Base-by-base conservation (phyloP, 2,797 vertebrate species). In the Alca torda region DNA sequence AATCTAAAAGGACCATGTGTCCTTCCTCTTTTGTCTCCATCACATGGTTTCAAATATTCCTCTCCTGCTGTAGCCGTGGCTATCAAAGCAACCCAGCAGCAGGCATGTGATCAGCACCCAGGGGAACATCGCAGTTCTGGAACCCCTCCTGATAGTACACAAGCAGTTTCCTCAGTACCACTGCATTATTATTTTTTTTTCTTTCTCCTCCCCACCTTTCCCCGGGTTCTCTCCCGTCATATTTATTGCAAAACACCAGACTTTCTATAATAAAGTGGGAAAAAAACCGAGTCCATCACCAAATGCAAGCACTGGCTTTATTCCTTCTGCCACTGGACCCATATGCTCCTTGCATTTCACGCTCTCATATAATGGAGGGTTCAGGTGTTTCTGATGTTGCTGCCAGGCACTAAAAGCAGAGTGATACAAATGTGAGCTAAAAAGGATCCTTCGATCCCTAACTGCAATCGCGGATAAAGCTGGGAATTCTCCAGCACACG, bases 401-500 rank as follows among this genome's bases (percentile, higher is more conserved):
- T 95, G 87, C 87, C 93, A 94, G 59, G 75, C 87, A 69, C 79
- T 96, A 93, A 96, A 97, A 89, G 90, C 86, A 87, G 56, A 74
- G 61, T 14, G 79, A 95, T 90, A 92, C 39, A 86, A 93, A 87
- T 88, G 63, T 73, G 82, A 91, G 72, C 81, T 73, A 76, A 95
- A 96, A 93, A 77, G 63, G 76, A 84, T 89, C 67, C 73, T 92
- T 93, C 92, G 0, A 78, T 84, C 74, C 76, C 65, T 87, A 76
- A 87, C 82, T 89, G 72, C 69, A 85, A 21, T 78, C 0, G 0
- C 1, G 16, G 82, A 89, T 94, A 97, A 96, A 95, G 89, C 93
- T 95, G 94, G 94, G 96, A 93, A 94, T 93, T 94, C 87, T 97
- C 94, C 79, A 95, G 87, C 90, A 46, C 84, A 64, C 65, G 16